These are phyloP conservation scores for Pelodytes ibericus DNA, from an alignment of 2,797 vertebrate species.

Conservation along the genomic window DNA sequence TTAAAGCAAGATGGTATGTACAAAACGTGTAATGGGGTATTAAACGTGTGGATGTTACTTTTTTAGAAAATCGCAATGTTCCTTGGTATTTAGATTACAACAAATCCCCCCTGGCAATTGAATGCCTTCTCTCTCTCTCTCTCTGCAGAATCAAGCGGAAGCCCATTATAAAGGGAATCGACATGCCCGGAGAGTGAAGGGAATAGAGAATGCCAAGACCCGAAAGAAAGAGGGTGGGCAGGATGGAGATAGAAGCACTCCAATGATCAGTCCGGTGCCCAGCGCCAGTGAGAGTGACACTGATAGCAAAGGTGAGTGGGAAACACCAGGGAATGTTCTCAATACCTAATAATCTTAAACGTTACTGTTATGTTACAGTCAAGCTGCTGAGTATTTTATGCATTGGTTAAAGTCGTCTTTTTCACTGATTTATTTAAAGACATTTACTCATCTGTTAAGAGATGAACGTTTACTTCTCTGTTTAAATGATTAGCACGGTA, in stretches of 20 bases:
- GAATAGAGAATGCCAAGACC: slow-evolving; percentile 89
- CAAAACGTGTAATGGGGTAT: background rate
- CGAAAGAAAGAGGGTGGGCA: slow-evolving; percentile 74
- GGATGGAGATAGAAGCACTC: slow-evolving; percentile 78
- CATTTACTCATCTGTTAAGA: too few relatives aligned
- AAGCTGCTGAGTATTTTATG: background rate
- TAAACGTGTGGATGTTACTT: background rate
- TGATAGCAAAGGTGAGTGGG: slow-evolving; percentile 63
- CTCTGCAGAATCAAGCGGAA: slow-evolving; percentile 87
- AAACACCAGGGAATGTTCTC: background rate
- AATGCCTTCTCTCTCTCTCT: slow-evolving; percentile 32
- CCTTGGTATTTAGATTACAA: background rate
- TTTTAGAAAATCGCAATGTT: background rate
- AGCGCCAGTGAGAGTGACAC: slow-evolving; percentile 62
- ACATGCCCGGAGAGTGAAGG: slow-evolving; percentile 90
- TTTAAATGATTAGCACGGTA: too few relatives aligned
- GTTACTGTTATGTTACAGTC: background rate
- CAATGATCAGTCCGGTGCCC: slow-evolving; percentile 59
- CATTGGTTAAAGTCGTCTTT: too few relatives aligned
- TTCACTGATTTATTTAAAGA: too few relatives aligned
- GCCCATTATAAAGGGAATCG: slow-evolving; percentile 95
- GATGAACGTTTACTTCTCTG: too few relatives aligned
- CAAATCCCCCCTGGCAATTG: slow-evolving; percentile 1
- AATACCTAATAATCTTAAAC: background rate
- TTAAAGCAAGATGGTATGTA: background rate